These are phyloP conservation scores for Myiotriccus ornatus DNA, from an alignment of 2,797 vertebrate genomes.

Conservation along the genomic window DNA sequence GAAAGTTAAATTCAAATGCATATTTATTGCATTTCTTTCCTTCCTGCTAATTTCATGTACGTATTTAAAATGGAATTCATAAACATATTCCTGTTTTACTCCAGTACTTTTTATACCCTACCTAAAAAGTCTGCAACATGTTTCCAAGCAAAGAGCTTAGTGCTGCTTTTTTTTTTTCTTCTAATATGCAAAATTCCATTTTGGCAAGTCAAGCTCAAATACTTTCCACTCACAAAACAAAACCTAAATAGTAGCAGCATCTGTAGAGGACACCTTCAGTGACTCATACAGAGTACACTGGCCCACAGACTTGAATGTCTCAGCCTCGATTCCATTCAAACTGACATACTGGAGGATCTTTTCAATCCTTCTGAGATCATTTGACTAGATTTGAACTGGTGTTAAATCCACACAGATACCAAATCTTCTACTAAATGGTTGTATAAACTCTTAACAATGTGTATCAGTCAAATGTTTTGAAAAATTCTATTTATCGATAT, in stretches of 20 bases:
- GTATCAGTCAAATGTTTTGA: background rate
- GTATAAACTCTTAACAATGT: background rate
- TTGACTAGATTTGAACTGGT: background rate
- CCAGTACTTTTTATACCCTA: background rate
- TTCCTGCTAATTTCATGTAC: background rate
- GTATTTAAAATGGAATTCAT: background rate
- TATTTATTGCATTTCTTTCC: background rate
- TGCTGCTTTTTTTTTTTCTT: background rate
- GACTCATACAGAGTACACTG: fast-evolving
- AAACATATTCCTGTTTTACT: background rate
- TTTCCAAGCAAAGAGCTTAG: background rate
- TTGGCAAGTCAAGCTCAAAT: background rate
- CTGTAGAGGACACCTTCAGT: background rate
- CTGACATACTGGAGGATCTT: background rate
- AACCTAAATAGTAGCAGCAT: background rate
- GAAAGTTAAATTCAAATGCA: background rate
- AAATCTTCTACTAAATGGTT: background rate
- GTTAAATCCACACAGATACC: background rate
- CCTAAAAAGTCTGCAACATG: background rate
- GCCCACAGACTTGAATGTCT: background rate
- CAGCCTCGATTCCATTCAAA: background rate
- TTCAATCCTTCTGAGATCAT: background rate
- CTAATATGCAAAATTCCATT: background rate
- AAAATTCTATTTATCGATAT: background rate
- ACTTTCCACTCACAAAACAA: background rate